Evolutionary conservation across 2,888 invertebrate genomes (phyloP), one percentile per base, ranked within the genome.

Genomic region (Scaptomyza cyrtandrae): DNA sequence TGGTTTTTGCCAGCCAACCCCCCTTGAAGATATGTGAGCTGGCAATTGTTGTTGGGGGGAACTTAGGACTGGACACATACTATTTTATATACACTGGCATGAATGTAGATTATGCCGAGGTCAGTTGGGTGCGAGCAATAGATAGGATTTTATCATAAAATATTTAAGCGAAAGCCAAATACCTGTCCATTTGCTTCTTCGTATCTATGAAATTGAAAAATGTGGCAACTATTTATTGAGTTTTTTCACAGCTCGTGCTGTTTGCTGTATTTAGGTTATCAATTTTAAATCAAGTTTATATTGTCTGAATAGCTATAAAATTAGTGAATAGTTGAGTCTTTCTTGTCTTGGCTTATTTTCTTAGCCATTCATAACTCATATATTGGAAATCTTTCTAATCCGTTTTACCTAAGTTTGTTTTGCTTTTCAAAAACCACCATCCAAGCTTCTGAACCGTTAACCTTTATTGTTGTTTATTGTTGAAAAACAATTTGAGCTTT

Each of bases 181-280:
- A 71, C 49, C 60, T 71, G 54, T 9, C 55, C 31, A 44, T 11
- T 50, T 14, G 41, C 50, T 44, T 45, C 43, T 35, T 43, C 56
- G 70, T 70, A 50, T 35, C 71, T 65, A 45, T 44, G 43, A 19
- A 19, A 60, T 16, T 27, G 33, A 35, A 61, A 55, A 75, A 44
- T 71, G 66, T 66, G 50, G 53, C 66, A 75, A 71, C 49, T 66
- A 76, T 74, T 66, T 61, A 19, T 35, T 16, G 9, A 10, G 44
- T 4, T 14, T 46, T 14, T 14, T 33, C n/a, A 10, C 1, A 33
- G 9, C 9, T 14, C 14, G 31, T 16, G 48, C 31, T 6, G 33
- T 13, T 49, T 49, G 31, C 29, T 31, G 11, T 4, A 16, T 7
- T 29, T 29, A 31, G 27, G 31, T 33, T 33, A 33, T 33, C 6